Evolutionary conservation across 2,797 vertebrate genomes (phyloP).

Genomic region (Lagocephalus sceleratus): DNA sequence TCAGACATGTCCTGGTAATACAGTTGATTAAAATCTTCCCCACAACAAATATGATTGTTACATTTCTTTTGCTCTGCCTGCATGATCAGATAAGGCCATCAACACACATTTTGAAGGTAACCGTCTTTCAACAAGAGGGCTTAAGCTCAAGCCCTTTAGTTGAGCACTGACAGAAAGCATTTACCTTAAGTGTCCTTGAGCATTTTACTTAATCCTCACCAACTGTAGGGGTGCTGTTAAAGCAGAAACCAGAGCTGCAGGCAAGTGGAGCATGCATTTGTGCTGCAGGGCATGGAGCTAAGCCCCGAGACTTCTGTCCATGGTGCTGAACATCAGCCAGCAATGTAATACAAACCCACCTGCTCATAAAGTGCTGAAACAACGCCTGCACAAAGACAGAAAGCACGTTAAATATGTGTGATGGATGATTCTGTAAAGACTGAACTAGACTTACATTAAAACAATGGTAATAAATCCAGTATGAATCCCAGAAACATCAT

Average conservation of each 20-base stretch:
- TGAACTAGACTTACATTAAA: too few relatives aligned
- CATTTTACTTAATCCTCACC: slow-evolving; percentile 46
- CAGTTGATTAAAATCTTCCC: slow-evolving; percentile 40
- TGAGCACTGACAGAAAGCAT: slow-evolving; percentile 39
- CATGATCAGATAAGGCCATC: slow-evolving; percentile 37
- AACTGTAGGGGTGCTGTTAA: slow-evolving; percentile 42
- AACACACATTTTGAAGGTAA: slow-evolving; percentile 14
- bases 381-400: slow-evolving; percentile 45
- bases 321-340: slow-evolving; percentile 51
- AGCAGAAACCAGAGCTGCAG: slow-evolving; percentile 42
- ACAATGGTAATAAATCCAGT: too few relatives aligned
- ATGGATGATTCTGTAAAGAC: too few relatives aligned
- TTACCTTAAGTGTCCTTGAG: slow-evolving; percentile 62
- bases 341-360: too few relatives aligned
- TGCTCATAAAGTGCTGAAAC: slow-evolving; percentile 43
- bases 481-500: too few relatives aligned
- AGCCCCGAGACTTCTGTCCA: slow-evolving; percentile 34
- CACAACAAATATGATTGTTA: slow-evolving; percentile 28
- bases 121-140: slow-evolving; percentile 37
- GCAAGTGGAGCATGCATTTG: slow-evolving; percentile 26
- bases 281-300: background rate
- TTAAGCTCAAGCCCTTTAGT: slow-evolving; percentile 26
- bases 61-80: slow-evolving; percentile 19
- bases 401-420: slow-evolving; percentile 14
- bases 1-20: slow-evolving; percentile 35